Base-by-base conservation (phyloP, 2,888 invertebrate genomes). In the Coenonympha glycerion region DNA sequence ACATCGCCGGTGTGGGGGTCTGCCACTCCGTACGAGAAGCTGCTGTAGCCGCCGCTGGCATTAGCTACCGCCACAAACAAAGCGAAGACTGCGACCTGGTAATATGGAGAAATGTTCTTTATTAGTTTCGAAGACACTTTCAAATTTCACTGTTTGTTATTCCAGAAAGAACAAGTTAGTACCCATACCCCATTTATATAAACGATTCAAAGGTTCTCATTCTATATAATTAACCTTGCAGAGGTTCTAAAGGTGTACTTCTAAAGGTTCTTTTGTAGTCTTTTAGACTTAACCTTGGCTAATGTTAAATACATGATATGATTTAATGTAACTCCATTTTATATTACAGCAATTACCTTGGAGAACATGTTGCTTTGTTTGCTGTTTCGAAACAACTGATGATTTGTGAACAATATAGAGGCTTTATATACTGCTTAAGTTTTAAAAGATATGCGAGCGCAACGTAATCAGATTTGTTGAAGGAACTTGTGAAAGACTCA, bases 1-100 rank as follows among this genome's bases (percentile, higher is more conserved):
- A 76, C 72, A 63, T 89, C 88, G 1, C 88, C 88, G 33, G 88
- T 88, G 60, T 82, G 62, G 15, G 81, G 78, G 62, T 89, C 88
- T 48, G 86, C 75, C 11, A 89, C 85, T 34, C 87, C 87, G 60
- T 89, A 89, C 0, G 85, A 84, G 73, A 79, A 88, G 63, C 81
- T 80, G 60, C 85, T 73, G 61, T 71, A 65, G 49, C 69, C 74
- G 1, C 66, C 82, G 66, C 81, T 83, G 65, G 58, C 47, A 2
- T 22, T 71, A 69, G 74, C 85, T 61, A 78, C 83, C 55, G 79
- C 86, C 60, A 82, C 85, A 67, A 85, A 68, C 55, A 84, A 64
- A 65, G 86, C 84, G 61, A 85, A 71, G 41, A 78, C 68, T 56
- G 80, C 71, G 28, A 86, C 78, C 86, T 90, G 73, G 60, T 82